Evolutionary conservation across 2,888 invertebrate species (phyloP).

Genomic region (Arctia plantaginis): DNA sequence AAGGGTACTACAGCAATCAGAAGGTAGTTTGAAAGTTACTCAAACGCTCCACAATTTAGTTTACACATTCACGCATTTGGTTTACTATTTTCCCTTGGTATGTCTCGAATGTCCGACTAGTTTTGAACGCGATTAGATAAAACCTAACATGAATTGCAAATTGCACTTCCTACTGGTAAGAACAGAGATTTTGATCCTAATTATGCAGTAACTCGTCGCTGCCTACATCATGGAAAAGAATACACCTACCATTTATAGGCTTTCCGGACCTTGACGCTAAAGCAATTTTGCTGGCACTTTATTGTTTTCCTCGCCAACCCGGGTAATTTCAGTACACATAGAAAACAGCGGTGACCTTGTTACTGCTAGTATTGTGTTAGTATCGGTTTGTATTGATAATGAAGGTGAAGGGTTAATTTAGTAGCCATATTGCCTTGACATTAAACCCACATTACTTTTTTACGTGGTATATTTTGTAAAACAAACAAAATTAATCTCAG

Average conservation of each 20-base stretch:
- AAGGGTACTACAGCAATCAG: not conserved
- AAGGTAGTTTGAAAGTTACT: not conserved
- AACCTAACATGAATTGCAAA: not conserved
- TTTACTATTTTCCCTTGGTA: not conserved
- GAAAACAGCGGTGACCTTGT: not conserved
- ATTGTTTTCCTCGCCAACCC: not conserved
- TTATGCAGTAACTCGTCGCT: not conserved
- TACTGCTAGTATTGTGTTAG: not conserved
- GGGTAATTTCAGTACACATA: not conserved
- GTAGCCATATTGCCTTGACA: not conserved
- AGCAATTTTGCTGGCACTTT: not conserved
- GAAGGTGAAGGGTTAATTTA: slow-evolving; percentile 1
- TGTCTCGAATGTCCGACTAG: too few species aligned
- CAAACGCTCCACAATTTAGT: not conserved
- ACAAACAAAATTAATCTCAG: too few species aligned
- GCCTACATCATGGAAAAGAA: not conserved
- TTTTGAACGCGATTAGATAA: too few species aligned
- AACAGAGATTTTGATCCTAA: not conserved
- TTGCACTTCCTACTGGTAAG: not conserved
- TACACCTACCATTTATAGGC: not conserved
- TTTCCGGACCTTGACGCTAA: not conserved
- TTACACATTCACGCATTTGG: not conserved
- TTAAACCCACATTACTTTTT: not conserved
- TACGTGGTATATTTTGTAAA: not conserved
- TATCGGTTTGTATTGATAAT: not conserved